Conservation (phyloP, 2,888 invertebrate genomes). For the Drosophila yooni region DNA sequence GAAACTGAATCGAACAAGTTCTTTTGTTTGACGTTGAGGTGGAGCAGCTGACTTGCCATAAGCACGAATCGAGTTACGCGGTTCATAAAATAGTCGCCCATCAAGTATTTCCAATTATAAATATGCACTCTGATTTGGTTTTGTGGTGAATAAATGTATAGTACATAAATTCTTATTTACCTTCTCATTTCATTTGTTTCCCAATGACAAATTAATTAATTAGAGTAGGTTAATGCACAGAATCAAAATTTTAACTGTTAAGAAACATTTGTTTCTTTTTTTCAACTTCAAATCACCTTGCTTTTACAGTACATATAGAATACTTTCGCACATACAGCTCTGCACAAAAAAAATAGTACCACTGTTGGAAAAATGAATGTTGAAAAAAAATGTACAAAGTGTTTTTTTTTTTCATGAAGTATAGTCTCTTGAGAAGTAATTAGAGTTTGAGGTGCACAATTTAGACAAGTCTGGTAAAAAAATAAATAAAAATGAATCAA, state of each 20-base stretch:
- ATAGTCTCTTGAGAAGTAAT: not conserved
- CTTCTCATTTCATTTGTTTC: not conserved
- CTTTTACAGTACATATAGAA: conserved; percentile 43
- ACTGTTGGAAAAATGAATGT: not conserved
- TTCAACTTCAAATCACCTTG: conserved; percentile 17
- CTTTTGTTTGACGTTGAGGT: conserved; percentile 35
- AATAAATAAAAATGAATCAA: not conserved
- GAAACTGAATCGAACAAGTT: conserved; percentile 55
- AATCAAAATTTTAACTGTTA: not conserved
- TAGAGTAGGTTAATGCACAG: not conserved
- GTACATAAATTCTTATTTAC: not conserved
- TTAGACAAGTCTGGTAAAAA: not conserved
- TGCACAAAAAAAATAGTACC: not conserved
- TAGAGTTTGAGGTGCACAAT: not conserved
- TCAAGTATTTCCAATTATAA: conserved; percentile 23
- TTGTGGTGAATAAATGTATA: not conserved
- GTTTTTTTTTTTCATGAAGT: not conserved
- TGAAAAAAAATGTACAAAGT: accelerated
- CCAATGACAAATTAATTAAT: not conserved
- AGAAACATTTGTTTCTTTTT: not conserved
- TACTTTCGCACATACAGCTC: conserved; percentile 20
- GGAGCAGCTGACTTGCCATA: conserved; percentile 52
- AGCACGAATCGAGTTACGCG: conserved; percentile 1
- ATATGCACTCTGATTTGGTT: not conserved
- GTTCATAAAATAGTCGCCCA: conserved; percentile 38